Conservation (phyloP, 2,797 vertebrate genomes). For the Knipowitschia caucasica region DNA sequence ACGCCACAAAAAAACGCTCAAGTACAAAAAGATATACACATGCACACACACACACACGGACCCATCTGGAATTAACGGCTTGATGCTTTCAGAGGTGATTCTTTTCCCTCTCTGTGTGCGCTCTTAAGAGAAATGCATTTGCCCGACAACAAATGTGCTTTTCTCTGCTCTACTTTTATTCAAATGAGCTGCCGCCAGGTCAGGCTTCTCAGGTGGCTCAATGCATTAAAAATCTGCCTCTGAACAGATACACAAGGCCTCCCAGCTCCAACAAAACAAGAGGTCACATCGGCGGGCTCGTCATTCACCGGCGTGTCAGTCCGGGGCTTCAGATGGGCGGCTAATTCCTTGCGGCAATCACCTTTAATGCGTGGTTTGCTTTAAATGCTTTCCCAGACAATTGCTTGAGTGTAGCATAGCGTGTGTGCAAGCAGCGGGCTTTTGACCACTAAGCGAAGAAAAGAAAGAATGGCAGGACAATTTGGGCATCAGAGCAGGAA, state of each 20-base stretch:
- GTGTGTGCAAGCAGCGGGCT: slow-evolving; percentile 8
- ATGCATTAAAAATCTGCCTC: slow-evolving; percentile 24
- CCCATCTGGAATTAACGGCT: slow-evolving; percentile 47
- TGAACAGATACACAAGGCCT: slow-evolving; percentile 20
- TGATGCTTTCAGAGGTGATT: slow-evolving; percentile 38
- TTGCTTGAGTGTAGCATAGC: slow-evolving; percentile 30
- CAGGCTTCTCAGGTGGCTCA: slow-evolving; percentile 29
- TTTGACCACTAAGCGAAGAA: slow-evolving; percentile 54
- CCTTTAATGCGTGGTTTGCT: slow-evolving; percentile 9
- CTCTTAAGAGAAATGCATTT: slow-evolving; percentile 42
- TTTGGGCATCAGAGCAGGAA: slow-evolving; percentile 55
- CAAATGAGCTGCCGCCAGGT: slow-evolving; percentile 36
- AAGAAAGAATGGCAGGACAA: slow-evolving; percentile 65
- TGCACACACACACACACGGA: background rate
- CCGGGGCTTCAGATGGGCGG: slow-evolving; percentile 11
- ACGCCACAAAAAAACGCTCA: slow-evolving; percentile 22
- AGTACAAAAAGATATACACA: slow-evolving; percentile 17
- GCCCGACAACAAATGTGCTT: slow-evolving; percentile 36
- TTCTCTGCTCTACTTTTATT: slow-evolving; percentile 38
- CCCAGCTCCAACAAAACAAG: slow-evolving; percentile 2
- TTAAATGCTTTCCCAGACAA: slow-evolving; percentile 16
- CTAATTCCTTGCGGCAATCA: slow-evolving; percentile 16
- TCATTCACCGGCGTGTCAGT: slow-evolving; percentile 15
- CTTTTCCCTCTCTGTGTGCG: slow-evolving; percentile 20
- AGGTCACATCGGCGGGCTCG: slow-evolving; percentile 21